Percentiles rank a stretch among this genome's conserved stretches.
These are phyloP conservation scores for Cosmia trapezina DNA, from an alignment of 2,888 invertebrate species.

Conservation along the genomic window DNA sequence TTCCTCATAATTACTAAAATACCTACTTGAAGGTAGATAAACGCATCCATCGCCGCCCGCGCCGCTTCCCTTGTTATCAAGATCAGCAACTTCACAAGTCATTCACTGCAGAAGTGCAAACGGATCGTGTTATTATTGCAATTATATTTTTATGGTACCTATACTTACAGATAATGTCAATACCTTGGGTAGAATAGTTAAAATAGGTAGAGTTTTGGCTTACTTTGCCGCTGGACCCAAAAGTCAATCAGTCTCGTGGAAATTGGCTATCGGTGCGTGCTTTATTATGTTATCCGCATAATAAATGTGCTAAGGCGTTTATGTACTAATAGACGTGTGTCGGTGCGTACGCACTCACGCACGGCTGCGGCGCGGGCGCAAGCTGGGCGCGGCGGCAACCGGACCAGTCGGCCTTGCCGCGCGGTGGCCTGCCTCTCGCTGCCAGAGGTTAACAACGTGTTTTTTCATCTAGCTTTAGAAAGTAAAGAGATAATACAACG, in stretches of 20 bases:
- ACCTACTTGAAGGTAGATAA: slow-evolving; percentile 10
- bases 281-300: slow-evolving; percentile 52
- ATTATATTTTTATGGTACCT: too few species aligned
- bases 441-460: slow-evolving; percentile 89
- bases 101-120: slow-evolving; percentile 1
- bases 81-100: slow-evolving; percentile 2
- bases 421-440: slow-evolving; percentile 85
- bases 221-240: background rate
- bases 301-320: slow-evolving; percentile 58
- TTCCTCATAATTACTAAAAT: slow-evolving; percentile 3
- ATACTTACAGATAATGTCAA: background rate
- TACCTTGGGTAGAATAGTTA: background rate
- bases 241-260: slow-evolving; percentile 5
- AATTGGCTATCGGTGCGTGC: slow-evolving; percentile 30
- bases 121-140: background rate
- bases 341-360: slow-evolving; percentile 69
- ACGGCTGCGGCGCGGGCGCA: slow-evolving; percentile 60
- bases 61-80: slow-evolving; percentile 1
- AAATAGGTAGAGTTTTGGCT: background rate
- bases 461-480: slow-evolving; percentile 89
- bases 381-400: slow-evolving; percentile 72
- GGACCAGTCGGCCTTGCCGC: slow-evolving; percentile 87
- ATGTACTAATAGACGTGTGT: slow-evolving; percentile 62
- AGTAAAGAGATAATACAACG: slow-evolving; percentile 83
- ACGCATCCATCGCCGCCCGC: background rate